Conservation (phyloP, 1,140 invertebrate species). For the Chrysomallon squamiferum region DNA sequence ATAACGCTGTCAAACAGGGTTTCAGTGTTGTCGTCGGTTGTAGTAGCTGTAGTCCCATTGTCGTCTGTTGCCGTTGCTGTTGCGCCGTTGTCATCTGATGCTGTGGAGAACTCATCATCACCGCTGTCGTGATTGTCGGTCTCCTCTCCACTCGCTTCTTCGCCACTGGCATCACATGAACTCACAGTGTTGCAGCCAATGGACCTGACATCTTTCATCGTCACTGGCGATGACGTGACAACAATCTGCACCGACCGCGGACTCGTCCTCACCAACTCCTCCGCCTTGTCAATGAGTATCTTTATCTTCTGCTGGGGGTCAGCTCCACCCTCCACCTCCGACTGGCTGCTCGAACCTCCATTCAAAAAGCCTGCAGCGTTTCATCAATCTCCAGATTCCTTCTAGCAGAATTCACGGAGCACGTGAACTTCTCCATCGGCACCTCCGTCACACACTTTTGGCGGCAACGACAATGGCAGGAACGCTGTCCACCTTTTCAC, state of each 20-base stretch:
- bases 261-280: constrained; percentile 32
- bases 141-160: constrained; percentile 74
- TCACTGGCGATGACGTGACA: constrained; percentile 7
- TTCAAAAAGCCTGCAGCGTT: no score
- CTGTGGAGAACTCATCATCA: constrained; percentile 39
- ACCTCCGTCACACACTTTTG: not conserved
- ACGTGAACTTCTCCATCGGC: no score
- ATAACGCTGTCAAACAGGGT: constrained; percentile 40
- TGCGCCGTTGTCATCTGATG: constrained; percentile 25
- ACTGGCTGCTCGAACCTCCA: not conserved
- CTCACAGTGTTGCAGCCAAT: constrained; percentile 30
- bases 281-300: constrained; percentile 43
- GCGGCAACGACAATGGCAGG: not conserved
- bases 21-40: constrained; percentile 40
- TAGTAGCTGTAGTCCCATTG: constrained; percentile 9
- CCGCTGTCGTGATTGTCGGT: constrained; percentile 10
- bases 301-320: constrained; percentile 35
- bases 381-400: no score
- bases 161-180: constrained; percentile 85
- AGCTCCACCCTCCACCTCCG: constrained; percentile 10
- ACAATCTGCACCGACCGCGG: constrained; percentile 3
- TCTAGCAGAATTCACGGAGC: no score
- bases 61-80: constrained; percentile 28
- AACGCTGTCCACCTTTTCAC: not conserved
- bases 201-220: constrained; percentile 30